Evolutionary conservation across 2,797 vertebrate genomes (phyloP).

Genomic region (Eulemur rubriventer): DNA sequence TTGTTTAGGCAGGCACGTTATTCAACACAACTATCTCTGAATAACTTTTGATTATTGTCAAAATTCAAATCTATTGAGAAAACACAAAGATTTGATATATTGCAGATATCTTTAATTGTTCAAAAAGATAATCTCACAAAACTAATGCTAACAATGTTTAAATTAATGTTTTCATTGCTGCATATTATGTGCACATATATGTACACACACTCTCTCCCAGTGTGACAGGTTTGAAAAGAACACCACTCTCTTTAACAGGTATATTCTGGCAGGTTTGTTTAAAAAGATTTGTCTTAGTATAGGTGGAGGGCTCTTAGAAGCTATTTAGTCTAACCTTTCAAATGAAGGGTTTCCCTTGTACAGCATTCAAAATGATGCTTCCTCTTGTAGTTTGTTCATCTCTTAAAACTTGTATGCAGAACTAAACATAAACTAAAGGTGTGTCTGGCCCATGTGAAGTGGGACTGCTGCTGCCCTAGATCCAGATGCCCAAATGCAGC

Average conservation of each 20-base stretch:
- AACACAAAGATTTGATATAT: neutral
- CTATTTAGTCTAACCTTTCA: neutral
- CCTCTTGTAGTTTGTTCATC: neutral
- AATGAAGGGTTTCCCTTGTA: neutral
- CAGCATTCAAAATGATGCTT: neutral
- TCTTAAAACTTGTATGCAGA: conserved; percentile 10
- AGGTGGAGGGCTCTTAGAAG: neutral
- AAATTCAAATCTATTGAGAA: conserved; percentile 5
- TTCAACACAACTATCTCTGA: neutral
- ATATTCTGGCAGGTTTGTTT: neutral
- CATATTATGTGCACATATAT: neutral
- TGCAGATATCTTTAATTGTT: neutral
- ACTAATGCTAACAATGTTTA: neutral
- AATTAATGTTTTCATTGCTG: neutral
- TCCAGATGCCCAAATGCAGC: neutral
- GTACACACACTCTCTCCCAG: neutral
- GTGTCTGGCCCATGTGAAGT: neutral
- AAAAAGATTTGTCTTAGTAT: neutral
- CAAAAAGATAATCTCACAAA: conserved; percentile 19
- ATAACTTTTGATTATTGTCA: neutral
- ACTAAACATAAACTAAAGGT: neutral
- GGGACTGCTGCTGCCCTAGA: neutral
- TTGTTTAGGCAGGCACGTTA: neutral
- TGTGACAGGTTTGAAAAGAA: neutral
- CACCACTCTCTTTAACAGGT: neutral